Percentiles rank a stretch among this genome's conserved stretches.
Conservation (phyloP, 2,888 invertebrate species). For the Nudaria mundana region DNA sequence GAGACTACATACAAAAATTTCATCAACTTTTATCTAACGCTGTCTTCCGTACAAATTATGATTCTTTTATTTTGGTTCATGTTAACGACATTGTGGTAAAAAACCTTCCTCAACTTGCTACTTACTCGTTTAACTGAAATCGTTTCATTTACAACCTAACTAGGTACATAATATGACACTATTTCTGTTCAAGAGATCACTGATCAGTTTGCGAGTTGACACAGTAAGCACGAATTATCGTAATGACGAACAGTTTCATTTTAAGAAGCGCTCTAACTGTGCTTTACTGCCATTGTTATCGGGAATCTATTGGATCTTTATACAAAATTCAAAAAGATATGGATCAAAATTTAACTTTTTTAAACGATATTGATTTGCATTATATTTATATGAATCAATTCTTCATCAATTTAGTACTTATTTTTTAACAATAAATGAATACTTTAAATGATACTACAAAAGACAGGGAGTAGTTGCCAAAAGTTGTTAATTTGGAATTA, state of each 20-base stretch:
- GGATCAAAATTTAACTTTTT: background rate
- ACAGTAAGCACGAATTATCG: conserved; percentile 56
- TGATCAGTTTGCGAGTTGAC: conserved; percentile 31
- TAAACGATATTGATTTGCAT: conserved; percentile 3
- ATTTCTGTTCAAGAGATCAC: conserved; percentile 5
- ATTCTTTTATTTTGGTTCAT: no score
- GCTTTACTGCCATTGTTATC: conserved; percentile 28
- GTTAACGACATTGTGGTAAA: no score
- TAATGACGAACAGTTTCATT: conserved; percentile 54
- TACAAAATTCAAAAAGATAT: conserved; percentile 2
- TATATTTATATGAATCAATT: background rate
- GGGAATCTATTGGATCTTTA: conserved; percentile 7
- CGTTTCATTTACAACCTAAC: conserved; percentile 1
- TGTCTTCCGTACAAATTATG: no score
- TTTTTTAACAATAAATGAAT: no score
- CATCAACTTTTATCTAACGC: no score
- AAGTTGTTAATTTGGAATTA: no score
- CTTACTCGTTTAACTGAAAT: no score
- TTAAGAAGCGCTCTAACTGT: conserved; percentile 53
- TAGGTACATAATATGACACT: conserved; percentile 2
- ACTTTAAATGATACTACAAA: no score
- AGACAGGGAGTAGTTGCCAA: no score
- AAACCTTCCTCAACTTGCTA: background rate
- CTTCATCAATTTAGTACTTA: background rate
- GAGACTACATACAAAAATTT: no score